Evolutionary conservation across 2,797 vertebrate genomes (phyloP).

Genomic region (Distichodus sexfasciatus): DNA sequence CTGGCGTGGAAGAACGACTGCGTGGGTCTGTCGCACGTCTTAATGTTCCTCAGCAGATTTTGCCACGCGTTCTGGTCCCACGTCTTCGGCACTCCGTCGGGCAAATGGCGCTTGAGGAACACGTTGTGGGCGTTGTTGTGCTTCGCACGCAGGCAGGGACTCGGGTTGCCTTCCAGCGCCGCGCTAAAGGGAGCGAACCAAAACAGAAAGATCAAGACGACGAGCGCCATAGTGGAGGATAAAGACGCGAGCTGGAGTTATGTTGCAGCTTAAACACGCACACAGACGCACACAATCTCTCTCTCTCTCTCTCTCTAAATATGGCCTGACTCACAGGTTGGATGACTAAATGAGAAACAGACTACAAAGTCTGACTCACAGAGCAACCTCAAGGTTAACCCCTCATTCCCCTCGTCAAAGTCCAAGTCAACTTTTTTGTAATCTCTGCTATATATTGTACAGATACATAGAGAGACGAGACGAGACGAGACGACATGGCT

Average conservation of each 20-base stretch:
- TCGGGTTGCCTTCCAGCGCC: slow-evolving; percentile 47
- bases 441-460: too few relatives aligned
- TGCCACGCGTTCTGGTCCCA: slow-evolving; percentile 62
- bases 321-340: not conserved
- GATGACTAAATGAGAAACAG: not conserved
- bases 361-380: too few relatives aligned
- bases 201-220: slow-evolving; percentile 11
- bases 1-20: slow-evolving; percentile 70
- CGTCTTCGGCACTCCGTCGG: slow-evolving; percentile 39
- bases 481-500: too few relatives aligned
- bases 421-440: too few relatives aligned
- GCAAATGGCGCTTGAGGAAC: slow-evolving; percentile 68
- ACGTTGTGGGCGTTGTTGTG: slow-evolving; percentile 59
- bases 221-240: slow-evolving; percentile 9
- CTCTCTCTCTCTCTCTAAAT: not conserved
- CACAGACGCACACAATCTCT: too few relatives aligned
- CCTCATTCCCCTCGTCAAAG: too few relatives aligned
- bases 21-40: slow-evolving; percentile 66
- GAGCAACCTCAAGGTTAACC: too few relatives aligned
- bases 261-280: too few relatives aligned
- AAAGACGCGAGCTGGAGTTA: too few relatives aligned
- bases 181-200: not conserved
- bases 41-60: slow-evolving; percentile 54
- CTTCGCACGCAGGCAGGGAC: slow-evolving; percentile 66
- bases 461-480: too few relatives aligned